A percentile compares a stretch with the other conserved stretches of the same genome.
Evolutionary conservation across 2,797 vertebrate species (phyloP).

Genomic region (Graptemys geographica): DNA sequence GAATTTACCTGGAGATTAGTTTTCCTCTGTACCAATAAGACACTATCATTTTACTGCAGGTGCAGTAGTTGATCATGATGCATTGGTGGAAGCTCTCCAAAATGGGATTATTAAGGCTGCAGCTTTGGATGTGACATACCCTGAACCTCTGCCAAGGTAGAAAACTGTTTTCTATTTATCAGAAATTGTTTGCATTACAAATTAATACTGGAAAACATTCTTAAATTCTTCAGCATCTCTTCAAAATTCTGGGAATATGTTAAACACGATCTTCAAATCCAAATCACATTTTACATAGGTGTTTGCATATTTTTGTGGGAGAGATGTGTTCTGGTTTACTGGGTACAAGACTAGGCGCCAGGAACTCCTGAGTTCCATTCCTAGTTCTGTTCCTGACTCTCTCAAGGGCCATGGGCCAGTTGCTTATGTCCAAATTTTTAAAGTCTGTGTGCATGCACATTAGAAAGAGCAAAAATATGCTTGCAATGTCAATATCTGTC

Average conservation of each 20-base stretch:
- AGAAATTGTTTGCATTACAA: neutral
- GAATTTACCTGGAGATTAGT: neutral
- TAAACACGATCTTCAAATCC: neutral
- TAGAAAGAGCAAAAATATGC: neutral
- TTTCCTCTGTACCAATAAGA: neutral
- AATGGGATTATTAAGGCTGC: slow-evolving; percentile 79
- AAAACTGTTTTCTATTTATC: neutral
- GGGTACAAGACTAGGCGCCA: neutral
- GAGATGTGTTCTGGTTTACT: neutral
- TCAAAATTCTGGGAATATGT: neutral
- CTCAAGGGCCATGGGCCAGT: neutral
- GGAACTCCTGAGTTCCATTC: neutral
- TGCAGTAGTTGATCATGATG: slow-evolving; percentile 84
- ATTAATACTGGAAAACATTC: neutral
- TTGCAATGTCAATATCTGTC: neutral
- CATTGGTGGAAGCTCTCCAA: slow-evolving; percentile 81
- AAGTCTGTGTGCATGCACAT: neutral
- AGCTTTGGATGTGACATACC: slow-evolving; percentile 83
- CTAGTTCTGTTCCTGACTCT: neutral
- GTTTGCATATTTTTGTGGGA: neutral
- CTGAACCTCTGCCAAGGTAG: slow-evolving; percentile 85
- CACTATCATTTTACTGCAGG: slow-evolving; percentile 69
- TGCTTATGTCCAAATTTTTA: neutral
- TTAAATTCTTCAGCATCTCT: neutral
- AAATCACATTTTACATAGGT: neutral